phyloP scores from a whole-genome alignment of 2,797 vertebrate species.

The Chaetodon trifasciatus region DNA sequence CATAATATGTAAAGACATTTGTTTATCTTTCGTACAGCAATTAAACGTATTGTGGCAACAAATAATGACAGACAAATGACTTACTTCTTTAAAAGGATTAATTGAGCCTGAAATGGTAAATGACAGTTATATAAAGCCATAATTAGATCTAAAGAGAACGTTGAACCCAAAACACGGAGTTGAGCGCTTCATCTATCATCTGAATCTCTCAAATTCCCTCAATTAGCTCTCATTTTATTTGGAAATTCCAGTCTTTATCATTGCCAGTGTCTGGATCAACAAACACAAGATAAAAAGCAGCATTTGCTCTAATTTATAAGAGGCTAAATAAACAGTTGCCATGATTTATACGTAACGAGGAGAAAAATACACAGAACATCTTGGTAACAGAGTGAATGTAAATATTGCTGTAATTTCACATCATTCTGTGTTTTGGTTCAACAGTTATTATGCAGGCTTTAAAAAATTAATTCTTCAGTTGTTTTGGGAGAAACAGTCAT shows the following conservation, averaged over 20 bases:
- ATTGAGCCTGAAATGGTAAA: neutral
- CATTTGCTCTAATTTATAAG: conserved; percentile 42
- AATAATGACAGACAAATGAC: conserved; percentile 2
- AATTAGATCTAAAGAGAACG: conserved; percentile 27
- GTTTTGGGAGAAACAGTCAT: conserved; percentile 74
- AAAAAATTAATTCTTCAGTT: conserved; percentile 57
- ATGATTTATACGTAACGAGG: conserved; percentile 37
- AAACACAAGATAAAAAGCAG: conserved; percentile 45
- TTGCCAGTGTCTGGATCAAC: conserved; percentile 48
- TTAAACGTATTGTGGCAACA: conserved; percentile 22
- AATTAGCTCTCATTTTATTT: conserved; percentile 36
- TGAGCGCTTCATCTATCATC: conserved; percentile 44
- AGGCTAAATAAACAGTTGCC: conserved; percentile 48
- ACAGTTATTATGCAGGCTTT: conserved; percentile 42
- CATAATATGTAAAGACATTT: neutral
- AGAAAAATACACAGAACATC: conserved; percentile 16
- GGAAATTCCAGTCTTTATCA: conserved; percentile 52
- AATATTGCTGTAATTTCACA: conserved; percentile 55
- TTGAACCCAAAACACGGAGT: conserved; percentile 4
- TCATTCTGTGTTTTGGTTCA: conserved; percentile 52
- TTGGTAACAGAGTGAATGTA: conserved; percentile 28
- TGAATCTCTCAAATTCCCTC: conserved; percentile 22
- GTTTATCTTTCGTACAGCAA: neutral
- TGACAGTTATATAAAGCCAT: conserved; percentile 15
- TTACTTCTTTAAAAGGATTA: conserved; percentile 7